Base-by-base conservation (phyloP, 2,888 invertebrate genomes). In the Phorcus lineatus region DNA sequence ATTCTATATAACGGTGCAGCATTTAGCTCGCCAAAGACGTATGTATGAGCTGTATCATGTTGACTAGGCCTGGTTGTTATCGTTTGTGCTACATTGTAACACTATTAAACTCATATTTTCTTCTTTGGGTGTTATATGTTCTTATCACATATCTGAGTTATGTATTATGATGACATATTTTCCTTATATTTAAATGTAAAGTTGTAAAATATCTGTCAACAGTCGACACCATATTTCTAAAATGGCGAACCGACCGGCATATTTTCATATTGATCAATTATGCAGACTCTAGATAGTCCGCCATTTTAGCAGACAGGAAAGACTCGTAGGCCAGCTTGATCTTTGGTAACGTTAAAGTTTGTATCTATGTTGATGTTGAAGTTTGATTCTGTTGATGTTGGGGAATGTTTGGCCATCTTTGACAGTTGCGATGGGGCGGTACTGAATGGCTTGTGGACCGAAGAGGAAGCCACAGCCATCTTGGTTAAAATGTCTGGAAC, bases 221-320 rank as follows among this genome's bases (percentile, higher is more conserved):
- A 62, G 28, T 62, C 28, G 62, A 62, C 62, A 62, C 74, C 74
- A 53, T 53, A 53, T 74, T 66, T 79, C 74, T 40, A 79, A 79
- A 70, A 79, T 79, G 79, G 79, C 79, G 79, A 74, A n/a, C 52
- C 28, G 52, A 79, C 79, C 79, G 79, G 79, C 79, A 79, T 79
- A 78, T 78, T 67, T 70, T 78, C 62, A 70, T 55, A 57, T 40
- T 74, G 74, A 79, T 79, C 74, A 74, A 79, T 79, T 79, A 79
- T 79, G 79, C 79, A 79, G 79, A 74, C 74, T 74, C 57, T 16
- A 74, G 28, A 28, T 53, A 36, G 74, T 62, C 66, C 74, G 79
- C 79, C 79, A 79, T 79, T 79, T 74, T 74, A 74, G 19, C 52
- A 24, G 62, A 13, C 16, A 28, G 16, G 28, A 62, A 62, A 16